Conservation (phyloP, 2,888 invertebrate genomes). For the Trichogramma evanescens region DNA sequence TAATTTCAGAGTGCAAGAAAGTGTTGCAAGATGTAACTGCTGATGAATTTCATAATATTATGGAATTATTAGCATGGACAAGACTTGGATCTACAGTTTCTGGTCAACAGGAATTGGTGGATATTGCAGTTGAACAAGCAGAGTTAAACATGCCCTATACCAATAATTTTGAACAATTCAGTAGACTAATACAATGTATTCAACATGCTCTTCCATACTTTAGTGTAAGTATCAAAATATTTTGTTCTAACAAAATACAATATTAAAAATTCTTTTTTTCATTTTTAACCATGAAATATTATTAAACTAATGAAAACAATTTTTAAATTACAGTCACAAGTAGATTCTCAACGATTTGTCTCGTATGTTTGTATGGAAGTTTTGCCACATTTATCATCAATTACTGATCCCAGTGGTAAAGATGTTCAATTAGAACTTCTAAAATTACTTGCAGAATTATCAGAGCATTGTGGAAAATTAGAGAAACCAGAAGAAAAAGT, state of each 20-base stretch:
- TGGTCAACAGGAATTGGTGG: slow-evolving; percentile 82
- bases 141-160: slow-evolving; percentile 69
- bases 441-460: slow-evolving; percentile 80
- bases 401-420: slow-evolving; percentile 55
- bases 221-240: slow-evolving; percentile 62
- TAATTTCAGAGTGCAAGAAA: slow-evolving; percentile 79
- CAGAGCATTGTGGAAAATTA: slow-evolving; percentile 67
- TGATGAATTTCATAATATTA: slow-evolving; percentile 84
- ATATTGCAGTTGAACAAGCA: slow-evolving; percentile 78
- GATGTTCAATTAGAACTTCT: slow-evolving; percentile 71
- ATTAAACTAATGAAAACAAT: slow-evolving; percentile 1
- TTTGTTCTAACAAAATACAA: neutral
- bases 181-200: slow-evolving; percentile 73
- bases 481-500: slow-evolving; percentile 70
- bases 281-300: neutral
- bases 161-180: slow-evolving; percentile 61
- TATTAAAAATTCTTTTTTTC: neutral
- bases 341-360: slow-evolving; percentile 78
- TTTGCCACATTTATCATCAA: slow-evolving; percentile 66
- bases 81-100: slow-evolving; percentile 72
- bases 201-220: slow-evolving; percentile 80
- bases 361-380: slow-evolving; percentile 79
- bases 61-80: slow-evolving; percentile 77
- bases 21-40: slow-evolving; percentile 82
- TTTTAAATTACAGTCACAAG: slow-evolving; percentile 61